Evolutionary conservation across 2,797 vertebrate genomes (phyloP).

Genomic region (Sebastes matsubarae): DNA sequence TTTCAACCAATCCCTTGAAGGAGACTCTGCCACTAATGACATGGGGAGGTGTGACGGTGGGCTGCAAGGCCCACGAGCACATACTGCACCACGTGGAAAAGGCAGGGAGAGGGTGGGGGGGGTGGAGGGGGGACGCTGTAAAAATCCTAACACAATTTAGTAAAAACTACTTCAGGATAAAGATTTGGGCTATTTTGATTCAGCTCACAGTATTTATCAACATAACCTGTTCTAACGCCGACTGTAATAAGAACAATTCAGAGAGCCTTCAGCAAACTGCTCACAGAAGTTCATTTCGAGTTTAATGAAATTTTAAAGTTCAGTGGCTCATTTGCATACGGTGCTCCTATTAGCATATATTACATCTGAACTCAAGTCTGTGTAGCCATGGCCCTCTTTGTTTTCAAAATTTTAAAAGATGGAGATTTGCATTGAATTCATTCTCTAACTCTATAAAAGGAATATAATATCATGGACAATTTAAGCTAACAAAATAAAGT

Average conservation of each 20-base stretch:
- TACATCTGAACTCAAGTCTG: conserved; percentile 36
- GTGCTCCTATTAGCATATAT: conserved; percentile 54
- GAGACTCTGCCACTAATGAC: conserved; percentile 72
- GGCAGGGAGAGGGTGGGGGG: neutral
- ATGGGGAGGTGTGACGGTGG: conserved; percentile 58
- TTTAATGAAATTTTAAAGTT: conserved; percentile 66
- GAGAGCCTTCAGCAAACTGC: conserved; percentile 48
- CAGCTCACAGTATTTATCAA: conserved; percentile 44
- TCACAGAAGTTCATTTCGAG: conserved; percentile 49
- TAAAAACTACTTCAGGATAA: conserved; percentile 35
- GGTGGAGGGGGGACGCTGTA: neutral
- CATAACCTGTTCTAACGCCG: conserved; percentile 22
- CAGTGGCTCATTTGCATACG: conserved; percentile 56
- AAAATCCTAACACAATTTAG: conserved; percentile 37
- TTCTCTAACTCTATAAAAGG: conserved; percentile 6
- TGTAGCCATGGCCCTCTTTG: conserved; percentile 6
- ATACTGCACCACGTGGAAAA: conserved; percentile 2
- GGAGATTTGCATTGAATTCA: conserved; percentile 22
- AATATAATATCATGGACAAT: neutral
- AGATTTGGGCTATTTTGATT: conserved; percentile 31
- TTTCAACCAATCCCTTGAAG: conserved; percentile 75
- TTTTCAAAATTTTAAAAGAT: conserved; percentile 33
- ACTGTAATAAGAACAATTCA: conserved; percentile 23
- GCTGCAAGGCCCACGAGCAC: conserved; percentile 41
- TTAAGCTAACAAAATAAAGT: conserved; percentile 6